Conservation (phyloP, 23 tunicate species). For the Botrylloides violaceus region DNA sequence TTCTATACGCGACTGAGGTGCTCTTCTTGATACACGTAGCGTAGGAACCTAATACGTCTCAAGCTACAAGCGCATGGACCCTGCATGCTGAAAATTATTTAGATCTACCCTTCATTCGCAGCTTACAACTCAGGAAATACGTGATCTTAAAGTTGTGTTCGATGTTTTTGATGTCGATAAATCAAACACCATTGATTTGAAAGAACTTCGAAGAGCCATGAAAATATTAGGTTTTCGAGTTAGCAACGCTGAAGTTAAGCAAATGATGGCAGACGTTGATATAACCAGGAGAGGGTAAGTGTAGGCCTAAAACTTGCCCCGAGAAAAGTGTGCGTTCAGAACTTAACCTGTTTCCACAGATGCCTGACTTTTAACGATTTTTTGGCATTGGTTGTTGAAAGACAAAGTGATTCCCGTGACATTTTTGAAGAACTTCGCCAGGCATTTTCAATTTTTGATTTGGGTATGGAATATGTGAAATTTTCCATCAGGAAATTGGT, state of each 20-base stretch:
- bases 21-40: no score
- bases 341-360: constrained; percentile 14
- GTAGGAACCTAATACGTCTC: no score
- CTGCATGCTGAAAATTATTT: no score
- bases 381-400: constrained; percentile 50
- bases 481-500: neutral
- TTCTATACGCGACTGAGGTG: no score
- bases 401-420: constrained; percentile 80
- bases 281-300: constrained; percentile 57
- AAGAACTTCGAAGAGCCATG: constrained; percentile 80
- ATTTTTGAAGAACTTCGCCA: constrained; percentile 86
- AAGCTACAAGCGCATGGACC: no score
- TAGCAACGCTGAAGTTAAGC: constrained; percentile 47
- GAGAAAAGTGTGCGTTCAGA: neutral
- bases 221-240: constrained; percentile 78
- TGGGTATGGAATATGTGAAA: constrained; percentile 13
- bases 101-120: no score
- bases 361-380: constrained; percentile 67
- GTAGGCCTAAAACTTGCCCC: neutral
- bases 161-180: constrained; percentile 88
- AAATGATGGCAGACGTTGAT: constrained; percentile 85
- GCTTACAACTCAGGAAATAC: constrained; percentile 85
- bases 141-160: constrained; percentile 78
- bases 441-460: constrained; percentile 67
- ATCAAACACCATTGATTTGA: constrained; percentile 63